Base-by-base conservation (phyloP, 2,888 invertebrate species). In the Gnatocerus cornutus region DNA sequence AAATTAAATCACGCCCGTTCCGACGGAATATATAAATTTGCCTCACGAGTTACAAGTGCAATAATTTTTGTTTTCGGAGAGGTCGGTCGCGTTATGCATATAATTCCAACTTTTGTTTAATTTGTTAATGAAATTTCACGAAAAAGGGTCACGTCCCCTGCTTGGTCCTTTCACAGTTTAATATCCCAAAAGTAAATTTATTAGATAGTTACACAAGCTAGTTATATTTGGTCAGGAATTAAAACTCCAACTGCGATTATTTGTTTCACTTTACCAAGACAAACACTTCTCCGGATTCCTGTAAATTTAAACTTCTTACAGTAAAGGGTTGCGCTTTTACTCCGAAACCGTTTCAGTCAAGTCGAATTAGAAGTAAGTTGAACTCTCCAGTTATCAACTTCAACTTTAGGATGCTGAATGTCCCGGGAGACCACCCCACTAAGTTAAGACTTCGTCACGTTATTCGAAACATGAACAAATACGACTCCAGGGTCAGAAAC, bases 81-180 rank as follows among this genome's bases (percentile, higher is more conserved):
- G 48, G 55, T 52, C 50, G 46, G 68, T 58, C 65, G 69, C 64
- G 71, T 66, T 69, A 61, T 63, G 71, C 71, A 71, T 59, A 59
- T 71, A 71, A 71, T 68, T 68, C 43, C 48, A 66, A 71, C 65
- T 71, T 59, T 67, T 62, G 66, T 70, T 66, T 70, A 70, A 70
- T 70, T 70, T 70, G 56, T 33, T 71, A 69, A 71, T 71, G 69
- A 71, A 69, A 67, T 66, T 71, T 71, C 62, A 41, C 45, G 53
- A 56, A 66, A 61, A 70, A 52, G 66, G 62, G 66, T 70, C 70
- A 66, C 66, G 66, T 69, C 46, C 65, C 13, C 27, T 12, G 27
- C 41, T 39, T 33, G 16, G 8, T 21, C 48, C 14, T 14, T 41
- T 33, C 53, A 16, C 53, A 39, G 39, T 62, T 41, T 59, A 59